These are phyloP conservation scores for Rotaria macrura DNA, from an alignment of 2,888 invertebrate genomes.

Conservation along the genomic window DNA sequence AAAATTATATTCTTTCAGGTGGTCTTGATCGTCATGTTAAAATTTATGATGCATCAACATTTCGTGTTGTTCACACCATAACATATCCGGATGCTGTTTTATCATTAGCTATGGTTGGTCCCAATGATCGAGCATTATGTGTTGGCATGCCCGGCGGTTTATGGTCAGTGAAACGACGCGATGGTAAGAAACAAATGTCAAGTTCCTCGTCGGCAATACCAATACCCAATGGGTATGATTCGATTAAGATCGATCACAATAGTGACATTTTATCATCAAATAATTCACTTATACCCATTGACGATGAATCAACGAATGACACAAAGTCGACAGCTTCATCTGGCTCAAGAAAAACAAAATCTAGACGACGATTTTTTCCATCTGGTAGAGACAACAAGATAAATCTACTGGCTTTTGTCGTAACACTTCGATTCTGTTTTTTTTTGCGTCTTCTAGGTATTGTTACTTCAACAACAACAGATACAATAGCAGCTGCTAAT, in stretches of 20 bases:
- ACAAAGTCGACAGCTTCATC: background rate
- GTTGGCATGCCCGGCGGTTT: conserved; percentile 86
- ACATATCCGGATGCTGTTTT: conserved; percentile 80
- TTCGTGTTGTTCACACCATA: conserved; percentile 73
- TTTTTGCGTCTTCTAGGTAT: background rate
- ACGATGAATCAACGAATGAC: conserved; percentile 3
- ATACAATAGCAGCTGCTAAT: background rate
- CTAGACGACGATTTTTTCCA: background rate
- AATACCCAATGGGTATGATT: background rate
- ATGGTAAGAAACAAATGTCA: background rate
- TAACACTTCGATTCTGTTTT: background rate
- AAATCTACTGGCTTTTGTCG: no score
- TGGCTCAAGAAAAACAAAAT: background rate
- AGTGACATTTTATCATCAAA: background rate
- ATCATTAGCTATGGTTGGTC: conserved; percentile 63
- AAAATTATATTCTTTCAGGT: conserved; percentile 71
- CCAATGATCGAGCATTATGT: conserved; percentile 69
- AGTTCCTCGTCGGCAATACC: background rate
- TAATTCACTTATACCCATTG: background rate
- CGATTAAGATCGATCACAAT: background rate
- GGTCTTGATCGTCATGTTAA: conserved; percentile 82
- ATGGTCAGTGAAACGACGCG: conserved; percentile 67
- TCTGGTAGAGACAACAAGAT: background rate
- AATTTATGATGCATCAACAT: conserved; percentile 74
- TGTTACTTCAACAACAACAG: background rate